Evolutionary conservation across 2,113 vertebrate genomes (phyloP).

Genomic region (Nesogale talazaci): DNA sequence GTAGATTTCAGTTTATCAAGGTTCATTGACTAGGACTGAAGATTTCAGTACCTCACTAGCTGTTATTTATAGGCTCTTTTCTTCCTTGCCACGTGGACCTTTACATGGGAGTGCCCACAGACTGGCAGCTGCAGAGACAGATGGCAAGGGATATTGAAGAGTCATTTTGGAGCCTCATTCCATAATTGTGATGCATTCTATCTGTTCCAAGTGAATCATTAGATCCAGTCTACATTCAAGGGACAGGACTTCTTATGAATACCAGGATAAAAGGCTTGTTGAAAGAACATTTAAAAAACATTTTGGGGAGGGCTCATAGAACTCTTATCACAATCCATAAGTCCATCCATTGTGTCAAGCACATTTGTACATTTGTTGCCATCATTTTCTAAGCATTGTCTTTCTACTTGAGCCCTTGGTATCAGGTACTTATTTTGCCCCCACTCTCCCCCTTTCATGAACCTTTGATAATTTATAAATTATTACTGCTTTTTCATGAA

Average conservation of each 20-base stretch:
- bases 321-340: no score
- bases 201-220: conserved; percentile 20
- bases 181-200: conserved; percentile 26
- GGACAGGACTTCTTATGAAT: conserved; percentile 20
- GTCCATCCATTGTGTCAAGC: no score
- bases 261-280: background rate
- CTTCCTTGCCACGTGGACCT: background rate
- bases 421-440: no score
- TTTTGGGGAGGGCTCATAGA: no score
- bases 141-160: background rate
- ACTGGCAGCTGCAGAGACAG: background rate
- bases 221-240: background rate
- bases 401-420: no score
- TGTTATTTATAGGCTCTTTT: background rate
- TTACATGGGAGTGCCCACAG: background rate
- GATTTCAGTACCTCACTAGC: background rate
- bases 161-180: conserved; percentile 27
- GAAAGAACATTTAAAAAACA: background rate
- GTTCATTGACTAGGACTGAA: background rate
- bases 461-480: no score
- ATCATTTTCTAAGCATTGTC: no score
- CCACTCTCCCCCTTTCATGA: no score
- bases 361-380: no score
- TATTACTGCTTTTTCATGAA: no score
- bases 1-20: conserved; percentile 36